Evolutionary conservation across 2,113 vertebrate genomes (phyloP), one percentile per base, ranked within the genome.

Genomic region (Hemiprocne comata): DNA sequence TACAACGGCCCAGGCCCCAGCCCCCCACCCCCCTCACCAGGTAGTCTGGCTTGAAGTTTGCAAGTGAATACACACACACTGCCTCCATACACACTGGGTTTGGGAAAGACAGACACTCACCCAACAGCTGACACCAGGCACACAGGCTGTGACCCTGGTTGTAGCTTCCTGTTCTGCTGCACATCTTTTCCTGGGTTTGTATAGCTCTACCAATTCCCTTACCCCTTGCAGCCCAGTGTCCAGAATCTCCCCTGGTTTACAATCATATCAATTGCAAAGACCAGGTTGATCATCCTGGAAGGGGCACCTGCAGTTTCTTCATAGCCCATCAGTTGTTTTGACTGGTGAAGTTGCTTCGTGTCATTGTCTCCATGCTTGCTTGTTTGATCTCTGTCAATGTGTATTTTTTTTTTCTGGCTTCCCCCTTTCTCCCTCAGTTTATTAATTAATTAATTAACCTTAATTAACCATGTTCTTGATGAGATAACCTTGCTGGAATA

Each of bases 61-160:
- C 8, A 16, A 29, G 2, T 61, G 44, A 82, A n/a, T 40, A 36
- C 8, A 28, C 2, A 17, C 1, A 5, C 8, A 9, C 25, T 77
- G 12, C 11, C n/a, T 11, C 3, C 8, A 17, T 0, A 1, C 24
- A 40, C 10, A 17, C 17, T 31, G 36, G 3, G 13, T 80, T 34
- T 89, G 17, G 7, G 28, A 26, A 58, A 19, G 36, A 33, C n/a
- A 54, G 62, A 11, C 6, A 15, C 15, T 40, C 2, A 23, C 1
- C 0, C 20, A 53, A 74, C 53, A 81, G 58, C n/a, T 11, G 1
- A 26, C 23, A 61, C 18, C 5, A 44, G 17, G 13, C n/a, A 71
- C 24, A 36, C 17, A 38, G 40, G 5, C 24, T 92, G 12, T 61
- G 50, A 57, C 28, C 2, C 16, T 61, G 44, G 25, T 85, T 82